Conservation (phyloP, 2,113 vertebrate species). For the Castor canadensis region DNA sequence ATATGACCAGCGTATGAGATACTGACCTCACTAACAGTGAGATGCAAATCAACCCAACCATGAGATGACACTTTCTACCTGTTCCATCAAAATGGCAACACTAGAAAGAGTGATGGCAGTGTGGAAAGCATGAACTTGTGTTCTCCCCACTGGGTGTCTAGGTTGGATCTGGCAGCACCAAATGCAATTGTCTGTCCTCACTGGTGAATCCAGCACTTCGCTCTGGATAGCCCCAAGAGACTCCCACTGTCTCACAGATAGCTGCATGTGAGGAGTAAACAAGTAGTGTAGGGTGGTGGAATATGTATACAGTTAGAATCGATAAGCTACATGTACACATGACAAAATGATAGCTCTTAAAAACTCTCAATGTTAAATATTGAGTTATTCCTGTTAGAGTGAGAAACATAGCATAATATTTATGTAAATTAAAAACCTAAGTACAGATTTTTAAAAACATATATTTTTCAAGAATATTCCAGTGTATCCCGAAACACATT, state of each 20-base stretch:
- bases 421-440: background rate
- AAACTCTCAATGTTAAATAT: background rate
- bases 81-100: background rate
- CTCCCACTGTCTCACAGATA: fast-evolving
- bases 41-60: background rate
- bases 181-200: background rate
- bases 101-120: background rate
- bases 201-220: background rate
- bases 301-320: background rate
- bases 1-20: background rate
- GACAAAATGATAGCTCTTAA: background rate
- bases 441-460: background rate
- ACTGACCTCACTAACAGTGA: background rate
- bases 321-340: background rate
- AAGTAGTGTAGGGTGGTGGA: background rate
- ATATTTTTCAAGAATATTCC: background rate
- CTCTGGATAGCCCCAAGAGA: background rate
- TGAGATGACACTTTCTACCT: background rate
- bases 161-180: background rate
- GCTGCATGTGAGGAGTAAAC: background rate
- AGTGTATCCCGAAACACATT: background rate
- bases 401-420: background rate
- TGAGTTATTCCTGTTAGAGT: background rate
- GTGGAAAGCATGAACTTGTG: background rate
- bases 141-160: no score